These are phyloP conservation scores for Scaptomyza pallida DNA, from an alignment of 1,140 invertebrate genomes.

Conservation along the genomic window DNA sequence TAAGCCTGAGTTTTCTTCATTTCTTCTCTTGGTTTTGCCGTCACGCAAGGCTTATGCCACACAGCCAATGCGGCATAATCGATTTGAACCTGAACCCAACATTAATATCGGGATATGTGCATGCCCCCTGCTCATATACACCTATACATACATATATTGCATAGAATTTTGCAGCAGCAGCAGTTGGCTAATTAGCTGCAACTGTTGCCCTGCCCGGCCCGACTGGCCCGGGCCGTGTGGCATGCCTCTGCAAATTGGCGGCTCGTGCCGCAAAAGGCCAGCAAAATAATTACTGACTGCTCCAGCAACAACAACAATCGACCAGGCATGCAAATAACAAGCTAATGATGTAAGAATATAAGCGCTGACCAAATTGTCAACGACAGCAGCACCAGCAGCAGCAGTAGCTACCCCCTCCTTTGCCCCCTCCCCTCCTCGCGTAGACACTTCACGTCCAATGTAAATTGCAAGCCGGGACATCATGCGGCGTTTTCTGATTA, in stretches of 20 bases:
- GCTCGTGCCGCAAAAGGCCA: slow-evolving; percentile 70
- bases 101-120: slow-evolving; percentile 50
- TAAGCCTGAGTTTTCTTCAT: not conserved
- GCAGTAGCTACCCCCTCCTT: slow-evolving; percentile 23
- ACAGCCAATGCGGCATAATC: slow-evolving; percentile 50
- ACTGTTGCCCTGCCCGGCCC: slow-evolving; percentile 53
- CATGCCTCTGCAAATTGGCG: slow-evolving; percentile 51
- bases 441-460: not conserved
- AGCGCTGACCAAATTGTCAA: slow-evolving; percentile 80
- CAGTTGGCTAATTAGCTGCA: slow-evolving; percentile 80
- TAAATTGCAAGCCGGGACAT: slow-evolving; percentile 57
- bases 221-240: slow-evolving; percentile 5
- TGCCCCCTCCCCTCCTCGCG: not conserved
- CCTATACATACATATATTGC: slow-evolving; percentile 28
- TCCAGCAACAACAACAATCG: slow-evolving; percentile 14
- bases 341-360: slow-evolving; percentile 80
- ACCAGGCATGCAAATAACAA: slow-evolving; percentile 75
- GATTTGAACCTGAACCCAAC: slow-evolving; percentile 77
- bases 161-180: slow-evolving; percentile 64
- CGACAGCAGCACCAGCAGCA: slow-evolving; percentile 44
- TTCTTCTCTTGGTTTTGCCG: not conserved
- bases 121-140: not conserved
- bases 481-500: slow-evolving; percentile 79
- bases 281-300: slow-evolving; percentile 58
- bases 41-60: slow-evolving; percentile 57